Evolutionary conservation across 2,888 invertebrate genomes (phyloP), one percentile per base, ranked within the genome.

Genomic region (Hermaeophaga mercurialis): DNA sequence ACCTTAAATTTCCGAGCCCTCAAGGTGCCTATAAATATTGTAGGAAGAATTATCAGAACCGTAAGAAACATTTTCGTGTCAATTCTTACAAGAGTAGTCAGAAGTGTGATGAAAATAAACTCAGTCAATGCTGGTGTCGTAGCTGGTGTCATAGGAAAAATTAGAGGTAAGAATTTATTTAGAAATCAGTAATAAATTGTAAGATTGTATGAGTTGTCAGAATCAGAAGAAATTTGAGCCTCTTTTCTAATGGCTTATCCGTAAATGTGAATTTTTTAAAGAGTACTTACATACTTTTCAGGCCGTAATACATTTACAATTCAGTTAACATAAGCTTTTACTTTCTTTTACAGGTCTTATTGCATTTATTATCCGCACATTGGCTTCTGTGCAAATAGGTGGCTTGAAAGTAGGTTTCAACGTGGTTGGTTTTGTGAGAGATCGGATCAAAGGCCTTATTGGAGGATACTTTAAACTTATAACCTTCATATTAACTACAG

Each of bases 381-480:
- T 47, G 12, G 44, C 38, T 4, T 18, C 18, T 7, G 26, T 46
- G n/a, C 45, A 52, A 31, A 56, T 59, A 26, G 56, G 54, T 18
- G 48, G 54, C 6, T 6, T 58, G 15, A 17, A 56, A 31, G 2
- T 18, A 6, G 52, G 54, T 8, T 15, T 15, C 12, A 39, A 28
- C 18, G 14, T 47, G 1, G 46, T 14, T 11, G 17, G 17, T 1
- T 38, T 41, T 11, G 26, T 63, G 6, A 31, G 43, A 9, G 49
- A 45, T 1, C 44, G 46, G 1, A 18, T 59, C 6, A 18, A 34
- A 1, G 33, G 18, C 1, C 1, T 56, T 1, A 15, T 57, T 9
- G 31, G 15, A 6, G 41, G 9, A 2, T 4, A 1, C 3, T 9
- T 49, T 2, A 19, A 44, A 3, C 2, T 47, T 8, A n/a, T 45